Percentiles rank a stretch among this genome's conserved stretches.
Evolutionary conservation across 2,797 vertebrate species (phyloP).

Genomic region (Hemibagrus guttatus): DNA sequence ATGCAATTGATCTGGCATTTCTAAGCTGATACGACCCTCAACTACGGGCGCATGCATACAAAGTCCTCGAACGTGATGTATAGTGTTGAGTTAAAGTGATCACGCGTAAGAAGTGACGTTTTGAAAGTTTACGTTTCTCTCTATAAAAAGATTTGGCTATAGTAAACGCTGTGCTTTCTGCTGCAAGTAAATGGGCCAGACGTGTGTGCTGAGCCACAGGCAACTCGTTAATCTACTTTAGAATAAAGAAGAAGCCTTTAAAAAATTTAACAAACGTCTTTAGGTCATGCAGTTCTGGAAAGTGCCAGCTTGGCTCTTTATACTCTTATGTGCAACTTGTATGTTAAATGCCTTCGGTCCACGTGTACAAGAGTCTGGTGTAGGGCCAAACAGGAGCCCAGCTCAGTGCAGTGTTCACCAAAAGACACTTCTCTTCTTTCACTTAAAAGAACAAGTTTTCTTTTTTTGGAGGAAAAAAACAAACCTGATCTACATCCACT

Average conservation of each 20-base stretch:
- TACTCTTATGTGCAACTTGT: slow-evolving; percentile 11
- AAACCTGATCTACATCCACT: neutral
- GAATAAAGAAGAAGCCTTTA: slow-evolving; percentile 1
- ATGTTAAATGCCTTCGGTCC: slow-evolving; percentile 9
- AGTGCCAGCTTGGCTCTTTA: neutral
- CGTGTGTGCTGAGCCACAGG: neutral
- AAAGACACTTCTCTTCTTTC: neutral
- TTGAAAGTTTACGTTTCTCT: neutral
- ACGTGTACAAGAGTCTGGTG: neutral
- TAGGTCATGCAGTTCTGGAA: neutral
- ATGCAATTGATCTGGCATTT: neutral
- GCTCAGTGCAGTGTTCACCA: neutral
- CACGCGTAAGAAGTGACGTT: neutral
- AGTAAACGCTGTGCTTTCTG: slow-evolving; percentile 28
- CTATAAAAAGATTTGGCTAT: slow-evolving; percentile 22
- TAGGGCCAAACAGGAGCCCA: neutral
- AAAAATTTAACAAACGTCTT: neutral
- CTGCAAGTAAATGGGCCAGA: neutral
- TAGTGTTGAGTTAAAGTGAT: slow-evolving; percentile 18
- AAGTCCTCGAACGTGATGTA: neutral
- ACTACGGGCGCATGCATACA: neutral
- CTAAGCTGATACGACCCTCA: neutral
- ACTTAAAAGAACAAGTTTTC: neutral
- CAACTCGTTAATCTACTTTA: neutral
- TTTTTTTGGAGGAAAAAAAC: too few relatives aligned